These are phyloP conservation scores for Punctoribates punctum DNA, from an alignment of 2,888 invertebrate species.

Conservation along the genomic window DNA sequence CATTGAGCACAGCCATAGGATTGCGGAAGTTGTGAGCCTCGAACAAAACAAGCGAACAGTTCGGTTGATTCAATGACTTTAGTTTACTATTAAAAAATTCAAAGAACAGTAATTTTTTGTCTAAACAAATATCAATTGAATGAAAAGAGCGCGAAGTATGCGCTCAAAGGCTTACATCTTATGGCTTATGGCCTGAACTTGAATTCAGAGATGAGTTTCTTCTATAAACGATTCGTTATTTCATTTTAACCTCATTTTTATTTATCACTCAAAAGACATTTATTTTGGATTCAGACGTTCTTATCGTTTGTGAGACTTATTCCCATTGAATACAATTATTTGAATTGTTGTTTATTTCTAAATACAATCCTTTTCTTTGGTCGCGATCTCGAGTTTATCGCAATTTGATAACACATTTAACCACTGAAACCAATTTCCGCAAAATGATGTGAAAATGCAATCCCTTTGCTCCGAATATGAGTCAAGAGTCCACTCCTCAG, in stretches of 20 bases:
- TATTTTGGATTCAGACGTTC: background rate
- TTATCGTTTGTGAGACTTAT: slow-evolving; percentile 13
- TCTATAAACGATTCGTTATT: slow-evolving; percentile 19
- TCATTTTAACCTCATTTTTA: slow-evolving; percentile 1
- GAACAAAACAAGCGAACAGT: background rate
- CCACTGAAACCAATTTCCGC: background rate
- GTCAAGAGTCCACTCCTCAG: background rate
- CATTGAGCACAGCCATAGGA: slow-evolving; percentile 10
- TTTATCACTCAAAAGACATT: slow-evolving; percentile 2
- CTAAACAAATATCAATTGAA: background rate
- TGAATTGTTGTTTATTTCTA: background rate
- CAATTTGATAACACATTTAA: slow-evolving; percentile 6
- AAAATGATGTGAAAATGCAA: background rate
- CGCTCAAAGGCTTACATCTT: background rate
- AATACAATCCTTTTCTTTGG: background rate
- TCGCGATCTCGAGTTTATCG: background rate
- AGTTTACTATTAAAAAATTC: background rate
- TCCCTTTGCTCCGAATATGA: background rate
- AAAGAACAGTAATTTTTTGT: slow-evolving; percentile 10
- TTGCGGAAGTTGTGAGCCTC: slow-evolving; percentile 15
- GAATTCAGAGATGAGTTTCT: background rate
- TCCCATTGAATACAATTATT: background rate
- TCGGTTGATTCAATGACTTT: background rate
- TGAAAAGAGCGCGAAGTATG: background rate
- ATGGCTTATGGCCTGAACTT: background rate